Conservation (phyloP, 2,888 invertebrate species). For the Serripes groenlandicus region DNA sequence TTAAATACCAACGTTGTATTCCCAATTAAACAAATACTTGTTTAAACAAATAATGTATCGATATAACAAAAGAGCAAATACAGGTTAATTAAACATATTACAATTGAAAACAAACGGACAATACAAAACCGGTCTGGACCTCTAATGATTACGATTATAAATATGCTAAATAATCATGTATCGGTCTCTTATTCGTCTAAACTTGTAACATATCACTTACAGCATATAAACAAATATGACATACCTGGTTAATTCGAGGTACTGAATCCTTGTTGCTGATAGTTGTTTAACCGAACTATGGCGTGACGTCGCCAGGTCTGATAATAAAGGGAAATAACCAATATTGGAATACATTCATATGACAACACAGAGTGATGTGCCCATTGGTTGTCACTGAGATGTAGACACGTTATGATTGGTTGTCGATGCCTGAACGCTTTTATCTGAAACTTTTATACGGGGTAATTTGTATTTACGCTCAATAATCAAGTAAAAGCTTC, state of each 20-base stretch:
- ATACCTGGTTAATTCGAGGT: not conserved
- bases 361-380: not conserved
- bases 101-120: too few species aligned
- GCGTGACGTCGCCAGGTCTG: not conserved
- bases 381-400: not conserved
- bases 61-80: too few species aligned
- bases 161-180: too few species aligned
- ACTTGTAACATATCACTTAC: not conserved
- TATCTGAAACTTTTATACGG: not conserved
- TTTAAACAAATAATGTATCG: too few species aligned
- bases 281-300: not conserved
- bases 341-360: not conserved
- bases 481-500: not conserved
- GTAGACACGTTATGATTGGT: slow-evolving; percentile 8
- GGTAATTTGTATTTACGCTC: not conserved
- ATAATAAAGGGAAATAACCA: slow-evolving; percentile 14
- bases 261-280: not conserved
- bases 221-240: not conserved
- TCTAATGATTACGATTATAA: too few species aligned
- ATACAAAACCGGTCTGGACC: too few species aligned
- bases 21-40: too few species aligned
- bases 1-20: too few species aligned
- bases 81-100: too few species aligned
- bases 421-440: slow-evolving; percentile 2
- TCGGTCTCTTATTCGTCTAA: too few species aligned